phyloP scores from a whole-genome alignment of 2,113 vertebrate genomes.

The Mastomys natalensis region DNA sequence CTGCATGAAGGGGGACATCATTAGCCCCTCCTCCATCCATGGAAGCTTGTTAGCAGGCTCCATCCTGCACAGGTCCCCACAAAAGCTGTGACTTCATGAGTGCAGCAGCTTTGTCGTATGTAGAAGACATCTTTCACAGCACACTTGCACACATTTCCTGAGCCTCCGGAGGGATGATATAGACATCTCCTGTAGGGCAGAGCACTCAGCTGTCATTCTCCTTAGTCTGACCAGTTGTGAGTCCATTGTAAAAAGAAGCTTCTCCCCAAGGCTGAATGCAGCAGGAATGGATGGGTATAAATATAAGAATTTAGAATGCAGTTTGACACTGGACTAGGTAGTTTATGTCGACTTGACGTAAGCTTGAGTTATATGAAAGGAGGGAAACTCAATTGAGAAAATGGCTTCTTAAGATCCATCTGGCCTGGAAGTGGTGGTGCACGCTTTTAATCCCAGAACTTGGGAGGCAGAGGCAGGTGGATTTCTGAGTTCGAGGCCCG shows the following conservation, averaged over 20 bases:
- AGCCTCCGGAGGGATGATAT: not conserved
- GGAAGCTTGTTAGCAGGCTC: not conserved
- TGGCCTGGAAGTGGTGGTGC: no score
- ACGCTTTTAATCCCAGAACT: no score
- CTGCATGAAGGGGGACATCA: no score
- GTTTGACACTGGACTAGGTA: not conserved
- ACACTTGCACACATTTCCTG: not conserved
- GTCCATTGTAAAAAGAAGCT: not conserved
- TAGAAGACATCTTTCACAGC: not conserved
- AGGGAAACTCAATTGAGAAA: not conserved
- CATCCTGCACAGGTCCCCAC: not conserved
- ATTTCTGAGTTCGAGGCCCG: no score
- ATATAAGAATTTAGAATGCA: not conserved
- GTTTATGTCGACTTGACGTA: not conserved
- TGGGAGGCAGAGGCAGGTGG: no score
- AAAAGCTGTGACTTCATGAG: not conserved
- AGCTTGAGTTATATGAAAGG: not conserved
- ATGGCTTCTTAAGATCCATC: not conserved
- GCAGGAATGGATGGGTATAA: not conserved
- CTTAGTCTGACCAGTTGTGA: not conserved
- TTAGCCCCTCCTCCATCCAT: not conserved
- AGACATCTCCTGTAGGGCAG: no score
- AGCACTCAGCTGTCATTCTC: not conserved
- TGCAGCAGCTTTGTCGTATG: not conserved
- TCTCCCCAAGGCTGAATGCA: not conserved